A percentile compares a stretch with the other conserved stretches of the same genome.
Conservation (phyloP, 2,888 invertebrate species). For the Ectropis crepuscularia region DNA sequence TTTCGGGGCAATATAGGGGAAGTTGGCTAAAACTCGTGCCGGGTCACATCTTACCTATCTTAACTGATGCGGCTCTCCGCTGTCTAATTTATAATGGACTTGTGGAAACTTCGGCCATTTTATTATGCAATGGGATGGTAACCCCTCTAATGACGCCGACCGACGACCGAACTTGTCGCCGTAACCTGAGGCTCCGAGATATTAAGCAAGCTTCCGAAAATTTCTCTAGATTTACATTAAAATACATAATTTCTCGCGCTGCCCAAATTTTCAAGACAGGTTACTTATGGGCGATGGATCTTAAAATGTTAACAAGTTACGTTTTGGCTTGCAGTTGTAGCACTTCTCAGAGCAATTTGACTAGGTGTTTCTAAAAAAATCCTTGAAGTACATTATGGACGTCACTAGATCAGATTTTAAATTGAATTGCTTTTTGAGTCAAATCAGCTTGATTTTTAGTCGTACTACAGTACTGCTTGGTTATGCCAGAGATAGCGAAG, state of each 20-base stretch:
- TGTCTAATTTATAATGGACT: constrained; percentile 85
- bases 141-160: constrained; percentile 82
- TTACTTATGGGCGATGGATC: not conserved
- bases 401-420: no score
- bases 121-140: constrained; percentile 84
- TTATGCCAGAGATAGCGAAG: no score
- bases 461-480: no score
- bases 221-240: constrained; percentile 64
- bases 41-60: constrained; percentile 84
- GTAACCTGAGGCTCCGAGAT: constrained; percentile 74
- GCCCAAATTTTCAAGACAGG: constrained; percentile 6
- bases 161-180: constrained; percentile 76
- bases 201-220: constrained; percentile 75
- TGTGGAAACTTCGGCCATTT: constrained; percentile 83
- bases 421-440: no score
- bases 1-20: constrained; percentile 75
- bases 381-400: no score
- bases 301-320: not conserved
- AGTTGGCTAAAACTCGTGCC: constrained; percentile 79
- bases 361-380: no score
- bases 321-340: no score
- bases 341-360: no score
- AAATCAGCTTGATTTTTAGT: no score
- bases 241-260: constrained; percentile 50
- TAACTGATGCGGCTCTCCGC: constrained; percentile 83